These are phyloP conservation scores for Actinia tenebrosa DNA, from an alignment of 64 coral and sea anemone species.

Conservation along the genomic window DNA sequence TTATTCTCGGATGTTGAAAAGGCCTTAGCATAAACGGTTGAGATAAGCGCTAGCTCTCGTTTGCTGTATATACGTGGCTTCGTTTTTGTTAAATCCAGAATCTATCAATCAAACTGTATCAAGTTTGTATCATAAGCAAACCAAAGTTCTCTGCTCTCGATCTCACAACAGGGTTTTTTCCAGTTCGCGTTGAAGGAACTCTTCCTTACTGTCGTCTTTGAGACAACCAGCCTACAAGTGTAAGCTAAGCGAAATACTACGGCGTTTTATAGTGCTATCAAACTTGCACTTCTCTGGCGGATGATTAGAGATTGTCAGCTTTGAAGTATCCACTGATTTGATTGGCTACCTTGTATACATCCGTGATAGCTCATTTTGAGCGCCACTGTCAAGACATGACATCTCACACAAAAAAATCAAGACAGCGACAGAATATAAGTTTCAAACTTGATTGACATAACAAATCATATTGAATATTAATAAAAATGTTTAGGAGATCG, in stretches of 20 bases:
- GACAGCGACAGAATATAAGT: not conserved
- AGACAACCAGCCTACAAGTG: not conserved
- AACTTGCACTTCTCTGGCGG: not conserved
- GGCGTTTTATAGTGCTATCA: not conserved
- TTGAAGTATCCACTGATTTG: not conserved
- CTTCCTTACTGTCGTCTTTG: not conserved
- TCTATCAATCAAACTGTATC: too few relatives aligned
- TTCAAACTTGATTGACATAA: not conserved
- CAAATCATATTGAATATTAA: not conserved
- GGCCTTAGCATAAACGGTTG: too few relatives aligned
- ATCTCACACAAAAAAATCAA: not conserved
- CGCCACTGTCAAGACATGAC: not conserved
- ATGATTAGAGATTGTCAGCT: not conserved
- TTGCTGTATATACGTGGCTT: too few relatives aligned
- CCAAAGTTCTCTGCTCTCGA: not conserved
- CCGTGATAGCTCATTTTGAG: not conserved
- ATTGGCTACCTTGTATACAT: not conserved
- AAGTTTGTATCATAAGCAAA: too few relatives aligned
- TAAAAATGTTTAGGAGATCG: not conserved
- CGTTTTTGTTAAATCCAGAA: too few relatives aligned
- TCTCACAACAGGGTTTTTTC: not conserved
- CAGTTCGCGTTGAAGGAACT: not conserved
- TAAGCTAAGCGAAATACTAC: not conserved
- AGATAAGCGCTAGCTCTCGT: too few relatives aligned
- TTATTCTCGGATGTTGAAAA: not conserved